Evolutionary conservation across 2,113 vertebrate species (phyloP), one percentile per base, ranked within the genome.

Genomic region (Grus americana): DNA sequence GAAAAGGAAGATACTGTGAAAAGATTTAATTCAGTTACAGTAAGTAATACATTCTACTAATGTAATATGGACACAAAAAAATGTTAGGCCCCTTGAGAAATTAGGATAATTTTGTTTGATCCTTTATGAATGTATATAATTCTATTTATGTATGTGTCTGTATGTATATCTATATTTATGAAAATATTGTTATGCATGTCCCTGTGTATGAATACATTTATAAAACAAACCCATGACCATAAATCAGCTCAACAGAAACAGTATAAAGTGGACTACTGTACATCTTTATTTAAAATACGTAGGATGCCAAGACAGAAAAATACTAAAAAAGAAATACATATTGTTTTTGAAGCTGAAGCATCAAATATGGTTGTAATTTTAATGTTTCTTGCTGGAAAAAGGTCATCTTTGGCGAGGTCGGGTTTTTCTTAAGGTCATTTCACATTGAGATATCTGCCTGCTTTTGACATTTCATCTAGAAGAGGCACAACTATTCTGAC

Each of bases 341-440:
- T 95, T 98, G 97, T 94, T 97, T 98, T 96, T 97, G 95, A 97
- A 98, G 90, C 95, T 91, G 93, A 96, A 97, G 96, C 97, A 96
- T 96, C 97, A 98, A 97, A 97, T 97, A 97, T 93, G 95, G 97
- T 95, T 98, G 97, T 96, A 95, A 97, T 97, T 97, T 98, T 97
- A 98, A 97, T 98, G 97, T 96, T 98, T 98, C 92, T 97, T 97
- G 94, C 90, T 97, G 95, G 96, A 96, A 96, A 98, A 98, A 98
- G 97, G 97, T 97, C 98, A 98, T 96, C 94, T 98, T 97, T 95
- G 97, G 97, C 14, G 91, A 98, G 97, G 97, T 96, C 61, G 89
- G 97, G 94, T 98, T 96, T 97, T 98, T 97, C 97, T 98, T 97
- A 97, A 98, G 97, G 98, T 98, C 97, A 97, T 97, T 98, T 98